A percentile compares a stretch with the other conserved stretches of the same genome.
Evolutionary conservation across 2,797 vertebrate species (phyloP).

Genomic region (Pteropus rufus): DNA sequence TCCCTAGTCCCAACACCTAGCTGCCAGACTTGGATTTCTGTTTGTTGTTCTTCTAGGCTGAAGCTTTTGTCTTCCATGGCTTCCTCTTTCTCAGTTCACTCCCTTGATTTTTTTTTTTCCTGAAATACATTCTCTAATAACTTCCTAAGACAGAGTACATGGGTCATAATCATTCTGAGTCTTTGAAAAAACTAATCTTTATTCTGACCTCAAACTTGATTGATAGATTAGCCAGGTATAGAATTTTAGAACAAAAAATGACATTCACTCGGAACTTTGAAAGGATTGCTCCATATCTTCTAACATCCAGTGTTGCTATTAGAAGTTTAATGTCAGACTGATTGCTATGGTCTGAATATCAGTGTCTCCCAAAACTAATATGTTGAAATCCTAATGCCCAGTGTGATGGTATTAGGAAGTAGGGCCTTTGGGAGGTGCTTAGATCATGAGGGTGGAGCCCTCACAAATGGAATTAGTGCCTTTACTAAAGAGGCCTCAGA

Average conservation of each 20-base stretch:
- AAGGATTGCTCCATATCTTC: neutral
- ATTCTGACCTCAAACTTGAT: neutral
- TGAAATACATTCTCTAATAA: neutral
- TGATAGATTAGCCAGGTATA: neutral
- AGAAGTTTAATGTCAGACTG: neutral
- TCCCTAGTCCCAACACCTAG: neutral
- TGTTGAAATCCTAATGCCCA: neutral
- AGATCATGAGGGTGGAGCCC: neutral
- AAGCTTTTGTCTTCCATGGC: neutral
- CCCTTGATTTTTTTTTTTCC: neutral
- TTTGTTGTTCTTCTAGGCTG: neutral
- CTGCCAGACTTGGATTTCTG: neutral
- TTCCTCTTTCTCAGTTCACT: neutral
- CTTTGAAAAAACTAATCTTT: neutral
- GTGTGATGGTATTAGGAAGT: neutral
- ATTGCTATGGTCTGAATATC: neutral
- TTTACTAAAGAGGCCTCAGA: neutral
- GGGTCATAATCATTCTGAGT: conserved; percentile 8
- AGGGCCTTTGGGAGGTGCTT: neutral
- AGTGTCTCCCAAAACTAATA: neutral
- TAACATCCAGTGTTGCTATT: neutral
- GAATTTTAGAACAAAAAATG: neutral
- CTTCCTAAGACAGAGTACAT: neutral
- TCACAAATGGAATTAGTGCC: neutral
- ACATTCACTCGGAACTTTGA: neutral